Conservation (phyloP, 2,113 vertebrate species). For the Colaptes auratus region DNA sequence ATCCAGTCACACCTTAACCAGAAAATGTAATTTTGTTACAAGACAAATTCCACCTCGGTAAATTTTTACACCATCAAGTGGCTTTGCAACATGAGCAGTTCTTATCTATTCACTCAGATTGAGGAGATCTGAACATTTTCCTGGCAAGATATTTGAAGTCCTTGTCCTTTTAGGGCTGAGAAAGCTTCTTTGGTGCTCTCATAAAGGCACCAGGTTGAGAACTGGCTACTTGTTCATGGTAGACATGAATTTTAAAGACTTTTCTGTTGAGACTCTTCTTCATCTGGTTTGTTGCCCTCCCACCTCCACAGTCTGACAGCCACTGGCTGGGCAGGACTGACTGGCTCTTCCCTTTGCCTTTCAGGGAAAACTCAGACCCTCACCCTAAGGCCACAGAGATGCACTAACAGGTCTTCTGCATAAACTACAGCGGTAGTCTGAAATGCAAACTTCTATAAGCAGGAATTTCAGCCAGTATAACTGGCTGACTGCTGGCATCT, state of each 20-base stretch:
- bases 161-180: not conserved
- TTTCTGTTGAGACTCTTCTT: not conserved
- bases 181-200: not conserved
- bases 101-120: not conserved
- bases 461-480: not conserved
- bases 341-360: conserved; percentile 31
- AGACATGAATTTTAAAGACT: not conserved
- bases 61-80: not conserved
- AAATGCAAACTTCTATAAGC: conserved; percentile 1
- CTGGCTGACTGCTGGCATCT: not conserved
- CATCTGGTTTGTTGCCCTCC: not conserved
- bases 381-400: conserved; percentile 23
- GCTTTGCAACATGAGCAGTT: not conserved
- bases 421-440: not conserved
- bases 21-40: not conserved
- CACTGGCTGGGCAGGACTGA: conserved; percentile 36
- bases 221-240: not conserved
- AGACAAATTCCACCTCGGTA: not conserved
- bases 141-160: not conserved
- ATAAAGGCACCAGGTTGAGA: not conserved
- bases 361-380: conserved; percentile 37
- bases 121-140: not conserved
- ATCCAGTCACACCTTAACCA: not conserved
- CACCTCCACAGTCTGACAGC: conserved; percentile 2
- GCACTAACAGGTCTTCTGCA: not conserved